Evolutionary conservation across 2,113 vertebrate species (phyloP).

Genomic region (Chaetorhynchus papuensis): DNA sequence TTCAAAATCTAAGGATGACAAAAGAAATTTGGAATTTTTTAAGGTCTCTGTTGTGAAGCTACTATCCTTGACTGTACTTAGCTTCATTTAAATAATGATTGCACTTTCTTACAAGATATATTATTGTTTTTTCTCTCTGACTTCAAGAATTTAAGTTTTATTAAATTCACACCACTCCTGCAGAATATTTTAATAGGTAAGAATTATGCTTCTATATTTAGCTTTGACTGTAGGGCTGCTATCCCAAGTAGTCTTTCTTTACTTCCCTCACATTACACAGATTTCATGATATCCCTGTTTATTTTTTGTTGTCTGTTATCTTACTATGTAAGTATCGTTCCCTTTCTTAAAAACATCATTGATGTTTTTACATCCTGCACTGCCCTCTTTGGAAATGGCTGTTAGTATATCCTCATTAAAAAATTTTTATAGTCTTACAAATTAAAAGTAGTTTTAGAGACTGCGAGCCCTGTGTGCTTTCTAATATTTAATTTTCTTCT

Average conservation of each 20-base stretch:
- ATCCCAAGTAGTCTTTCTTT: not conserved
- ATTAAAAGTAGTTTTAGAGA: not conserved
- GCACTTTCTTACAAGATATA: not conserved
- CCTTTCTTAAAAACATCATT: not conserved
- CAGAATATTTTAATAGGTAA: not conserved
- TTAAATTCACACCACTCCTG: not conserved
- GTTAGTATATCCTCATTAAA: not conserved
- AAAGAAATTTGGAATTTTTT: not conserved
- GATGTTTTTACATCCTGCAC: not conserved
- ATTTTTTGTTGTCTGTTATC: not conserved
- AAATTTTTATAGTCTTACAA: not conserved
- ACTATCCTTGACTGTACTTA: not conserved
- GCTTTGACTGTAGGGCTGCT: not conserved
- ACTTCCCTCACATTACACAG: not conserved
- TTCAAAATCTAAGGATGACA: not conserved
- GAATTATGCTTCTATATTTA: not conserved
- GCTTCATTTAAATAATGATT: not conserved
- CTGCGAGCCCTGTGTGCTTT: not conserved
- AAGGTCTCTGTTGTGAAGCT: not conserved
- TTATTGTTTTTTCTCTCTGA: not conserved
- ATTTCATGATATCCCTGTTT: not conserved
- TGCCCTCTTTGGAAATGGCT: not conserved
- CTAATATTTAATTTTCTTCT: not conserved
- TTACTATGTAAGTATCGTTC: not conserved
- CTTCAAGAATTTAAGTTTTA: not conserved